Percentiles rank a stretch among this genome's conserved stretches.
Evolutionary conservation across 35 echinoderm and acorn worm species (phyloP).

Genomic region (Lytechinus variegatus): DNA sequence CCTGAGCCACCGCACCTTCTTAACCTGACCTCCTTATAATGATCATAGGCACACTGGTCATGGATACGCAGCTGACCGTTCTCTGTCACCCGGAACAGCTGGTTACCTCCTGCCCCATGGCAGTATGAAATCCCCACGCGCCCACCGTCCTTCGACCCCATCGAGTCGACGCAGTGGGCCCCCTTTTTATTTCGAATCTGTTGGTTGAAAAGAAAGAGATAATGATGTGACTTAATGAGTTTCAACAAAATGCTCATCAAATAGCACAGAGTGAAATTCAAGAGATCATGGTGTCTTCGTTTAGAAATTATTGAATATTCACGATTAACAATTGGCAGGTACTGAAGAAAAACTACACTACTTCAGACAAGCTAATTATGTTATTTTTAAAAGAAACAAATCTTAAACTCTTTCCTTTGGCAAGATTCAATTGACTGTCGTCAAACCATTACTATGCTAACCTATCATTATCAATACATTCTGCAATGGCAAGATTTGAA

Average conservation of each 20-base stretch:
- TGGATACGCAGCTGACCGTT: conserved; percentile 88
- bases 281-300: too few relatives aligned
- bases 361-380: too few relatives aligned
- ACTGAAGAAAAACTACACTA: too few relatives aligned
- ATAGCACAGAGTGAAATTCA: background rate
- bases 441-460: too few relatives aligned
- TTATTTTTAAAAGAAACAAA: too few relatives aligned
- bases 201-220: conserved; percentile 1
- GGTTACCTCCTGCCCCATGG: conserved; percentile 93
- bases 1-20: conserved; percentile 63
- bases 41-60: conserved; percentile 86
- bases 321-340: too few relatives aligned
- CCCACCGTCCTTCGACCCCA: conserved; percentile 89
- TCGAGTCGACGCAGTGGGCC: conserved; percentile 78
- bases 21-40: conserved; percentile 66
- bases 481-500: too few relatives aligned
- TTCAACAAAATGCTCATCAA: background rate
- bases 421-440: too few relatives aligned
- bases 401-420: too few relatives aligned
- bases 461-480: too few relatives aligned
- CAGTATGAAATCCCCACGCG: conserved; percentile 83
- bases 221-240: background rate
- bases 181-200: conserved; percentile 62
- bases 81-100: conserved; percentile 82
- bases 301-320: too few relatives aligned